Percentiles rank a stretch among this genome's conserved stretches.
Conservation (phyloP, 2,888 invertebrate species). For the Ectropis crepuscularia region DNA sequence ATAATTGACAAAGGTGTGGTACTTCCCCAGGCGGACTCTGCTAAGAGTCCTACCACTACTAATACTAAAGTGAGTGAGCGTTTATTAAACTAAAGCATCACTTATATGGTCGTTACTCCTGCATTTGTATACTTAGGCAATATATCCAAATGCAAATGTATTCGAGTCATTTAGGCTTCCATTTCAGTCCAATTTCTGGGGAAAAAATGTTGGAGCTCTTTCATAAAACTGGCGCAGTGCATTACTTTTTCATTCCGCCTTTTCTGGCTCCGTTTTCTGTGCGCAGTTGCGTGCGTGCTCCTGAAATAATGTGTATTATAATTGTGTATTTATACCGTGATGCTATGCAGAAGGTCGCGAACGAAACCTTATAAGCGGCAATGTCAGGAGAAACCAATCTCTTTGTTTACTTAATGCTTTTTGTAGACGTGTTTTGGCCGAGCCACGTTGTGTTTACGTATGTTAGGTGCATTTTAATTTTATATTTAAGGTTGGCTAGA, state of each 20-base stretch:
- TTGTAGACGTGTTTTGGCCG: not conserved
- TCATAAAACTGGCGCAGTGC: constrained; percentile 27
- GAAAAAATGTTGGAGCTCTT: constrained; percentile 13
- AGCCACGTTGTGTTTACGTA: not conserved
- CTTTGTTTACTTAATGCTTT: constrained; percentile 20
- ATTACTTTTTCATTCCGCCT: constrained; percentile 8
- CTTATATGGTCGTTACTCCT: constrained; percentile 2
- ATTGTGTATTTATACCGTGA: constrained; percentile 3
- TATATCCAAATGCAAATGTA: constrained; percentile 12
- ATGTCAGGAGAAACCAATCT: constrained; percentile 62
- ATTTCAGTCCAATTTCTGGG: constrained; percentile 13
- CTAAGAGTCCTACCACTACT: too few species aligned
- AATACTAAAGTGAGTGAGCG: too few species aligned
- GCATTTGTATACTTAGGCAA: not conserved
- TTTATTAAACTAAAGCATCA: too few species aligned
- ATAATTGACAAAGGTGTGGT: too few species aligned
- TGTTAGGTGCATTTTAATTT: too few species aligned
- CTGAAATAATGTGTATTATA: constrained; percentile 27
- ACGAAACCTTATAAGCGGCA: constrained; percentile 61
- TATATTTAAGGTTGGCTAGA: too few species aligned
- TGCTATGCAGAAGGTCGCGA: constrained; percentile 51
- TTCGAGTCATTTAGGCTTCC: constrained; percentile 12
- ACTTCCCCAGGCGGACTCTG: too few species aligned
- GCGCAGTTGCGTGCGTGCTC: constrained; percentile 42
- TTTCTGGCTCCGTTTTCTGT: constrained; percentile 25